Conservation (phyloP, 1,140 invertebrate genomes). For the Ectropis grisescens region DNA sequence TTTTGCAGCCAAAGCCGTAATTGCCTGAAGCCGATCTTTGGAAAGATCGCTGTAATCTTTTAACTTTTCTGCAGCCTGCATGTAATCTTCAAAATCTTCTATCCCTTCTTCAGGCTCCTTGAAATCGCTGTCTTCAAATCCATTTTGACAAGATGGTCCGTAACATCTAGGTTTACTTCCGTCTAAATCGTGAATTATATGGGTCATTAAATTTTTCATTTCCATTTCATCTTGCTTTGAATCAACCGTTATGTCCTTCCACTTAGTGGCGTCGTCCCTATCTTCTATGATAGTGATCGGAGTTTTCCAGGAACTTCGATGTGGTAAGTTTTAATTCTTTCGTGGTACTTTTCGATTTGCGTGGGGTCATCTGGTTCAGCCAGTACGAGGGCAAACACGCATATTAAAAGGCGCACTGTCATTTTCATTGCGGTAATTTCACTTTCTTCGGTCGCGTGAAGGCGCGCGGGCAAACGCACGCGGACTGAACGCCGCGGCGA, state of each 20-base stretch:
- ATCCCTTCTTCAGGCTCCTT: conserved; percentile 22
- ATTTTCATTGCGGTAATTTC: conserved; percentile 47
- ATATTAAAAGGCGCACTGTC: conserved; percentile 43
- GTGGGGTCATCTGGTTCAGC: conserved; percentile 27
- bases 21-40: conserved; percentile 57
- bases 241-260: conserved; percentile 21
- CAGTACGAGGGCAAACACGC: conserved; percentile 22
- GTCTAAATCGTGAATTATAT: conserved; percentile 42
- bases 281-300: conserved; percentile 70
- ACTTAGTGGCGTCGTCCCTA: conserved; percentile 19
- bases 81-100: conserved; percentile 72
- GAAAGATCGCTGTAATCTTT: conserved; percentile 61
- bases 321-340: conserved; percentile 50
- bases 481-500: conserved; percentile 45
- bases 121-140: conserved; percentile 21
- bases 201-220: conserved; percentile 60
- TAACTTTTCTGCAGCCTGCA: conserved; percentile 72
- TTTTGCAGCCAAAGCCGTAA: conserved; percentile 52
- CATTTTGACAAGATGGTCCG: conserved; percentile 62
- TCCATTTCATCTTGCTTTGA: conserved; percentile 29
- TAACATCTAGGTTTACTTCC: conserved; percentile 47
- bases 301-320: conserved; percentile 66
- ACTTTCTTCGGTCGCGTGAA: conserved; percentile 50
- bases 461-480: conserved; percentile 42
- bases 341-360: conserved; percentile 34